Percentiles rank a stretch among this genome's conserved stretches.
phyloP scores from a whole-genome alignment of 2,888 invertebrate species.

The Dasypogon diadema region DNA sequence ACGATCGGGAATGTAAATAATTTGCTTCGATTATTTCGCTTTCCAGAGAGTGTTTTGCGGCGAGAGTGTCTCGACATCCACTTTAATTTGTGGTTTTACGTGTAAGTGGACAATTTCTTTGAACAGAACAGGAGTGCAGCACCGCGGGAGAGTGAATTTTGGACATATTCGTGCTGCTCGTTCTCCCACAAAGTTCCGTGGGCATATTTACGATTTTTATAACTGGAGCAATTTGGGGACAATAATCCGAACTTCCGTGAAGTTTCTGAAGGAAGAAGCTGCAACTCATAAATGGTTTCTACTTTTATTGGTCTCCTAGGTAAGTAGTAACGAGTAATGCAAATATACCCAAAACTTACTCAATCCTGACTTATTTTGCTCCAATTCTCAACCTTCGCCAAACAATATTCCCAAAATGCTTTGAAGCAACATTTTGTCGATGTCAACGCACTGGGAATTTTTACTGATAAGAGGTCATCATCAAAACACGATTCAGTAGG shows the following conservation, averaged over 20 bases:
- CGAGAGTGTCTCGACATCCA: no score
- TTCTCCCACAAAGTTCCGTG: conserved; percentile 1
- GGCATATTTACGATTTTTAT: conserved; percentile 13
- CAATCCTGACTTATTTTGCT: no score
- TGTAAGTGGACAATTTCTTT: not conserved
- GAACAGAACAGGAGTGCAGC: no score
- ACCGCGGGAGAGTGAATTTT: not conserved
- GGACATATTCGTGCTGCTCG: not conserved
- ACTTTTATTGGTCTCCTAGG: conserved; percentile 69
- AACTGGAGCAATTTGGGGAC: not conserved
- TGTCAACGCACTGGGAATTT: no score
- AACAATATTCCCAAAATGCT: no score
- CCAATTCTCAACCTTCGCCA: no score
- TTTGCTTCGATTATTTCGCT: not conserved
- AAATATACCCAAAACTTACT: no score
- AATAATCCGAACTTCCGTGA: conserved; percentile 22
- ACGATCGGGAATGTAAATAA: conserved; percentile 9
- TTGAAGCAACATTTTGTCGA: no score
- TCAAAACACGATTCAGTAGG: no score
- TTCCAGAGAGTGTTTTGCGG: no score
- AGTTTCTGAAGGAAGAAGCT: conserved; percentile 27
- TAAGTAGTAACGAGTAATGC: conserved; percentile 59
- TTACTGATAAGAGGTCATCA: no score
- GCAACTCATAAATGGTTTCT: conserved; percentile 67
- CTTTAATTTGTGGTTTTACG: not conserved